Base-by-base conservation (phyloP, 2,113 vertebrate species). In the Phodopus roborovskii region DNA sequence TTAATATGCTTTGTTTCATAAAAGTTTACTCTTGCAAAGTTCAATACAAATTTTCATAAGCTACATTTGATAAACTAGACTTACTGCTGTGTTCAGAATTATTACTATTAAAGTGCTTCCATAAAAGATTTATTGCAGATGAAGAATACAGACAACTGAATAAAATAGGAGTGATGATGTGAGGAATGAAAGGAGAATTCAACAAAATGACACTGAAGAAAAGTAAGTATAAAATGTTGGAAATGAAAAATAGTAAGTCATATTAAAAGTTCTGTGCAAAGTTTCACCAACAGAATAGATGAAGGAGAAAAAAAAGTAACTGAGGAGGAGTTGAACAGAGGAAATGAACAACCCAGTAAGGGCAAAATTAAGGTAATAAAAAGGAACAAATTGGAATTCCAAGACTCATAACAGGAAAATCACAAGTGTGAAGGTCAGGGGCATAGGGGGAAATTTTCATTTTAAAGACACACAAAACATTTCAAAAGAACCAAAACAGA, bases 41-140 rank as follows among this genome's bases (percentile, higher is more conserved):
- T 84, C 64, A 95, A 75, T 28, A 30, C 86, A 93, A 90, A 94
- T 50, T 95, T 86, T 91, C 13, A 93, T 85, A 90, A 92, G 48
- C 84, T 50, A 92, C 5, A 91, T 73, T 83, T 93, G 93, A 1
- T 64, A 92, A 94, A 96, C 77, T 68, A 62, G 9, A 66, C 73
- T 53, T 91, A 68, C 20, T 94, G 26, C 36, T 82, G 19, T n/a
- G 85, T 58, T 56, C 2, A 82, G 28, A 87, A 90, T 78, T 62
- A 90, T 26, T 85, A 73, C 58, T 56, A 92, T n/a, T 91, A 85
- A 92, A 73, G 84, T 39, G 70, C 56, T 78, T 78, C 82, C 24
- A 91, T 66, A 82, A 48, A 88, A 79, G 5, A 78, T 45, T 91
- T 79, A 39, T 53, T 60, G 26, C 79, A 82, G 53, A 82, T 82